A percentile compares a stretch with the other conserved stretches of the same genome.
Evolutionary conservation across 2,797 vertebrate genomes (phyloP).

Genomic region (Sylvia borin): DNA sequence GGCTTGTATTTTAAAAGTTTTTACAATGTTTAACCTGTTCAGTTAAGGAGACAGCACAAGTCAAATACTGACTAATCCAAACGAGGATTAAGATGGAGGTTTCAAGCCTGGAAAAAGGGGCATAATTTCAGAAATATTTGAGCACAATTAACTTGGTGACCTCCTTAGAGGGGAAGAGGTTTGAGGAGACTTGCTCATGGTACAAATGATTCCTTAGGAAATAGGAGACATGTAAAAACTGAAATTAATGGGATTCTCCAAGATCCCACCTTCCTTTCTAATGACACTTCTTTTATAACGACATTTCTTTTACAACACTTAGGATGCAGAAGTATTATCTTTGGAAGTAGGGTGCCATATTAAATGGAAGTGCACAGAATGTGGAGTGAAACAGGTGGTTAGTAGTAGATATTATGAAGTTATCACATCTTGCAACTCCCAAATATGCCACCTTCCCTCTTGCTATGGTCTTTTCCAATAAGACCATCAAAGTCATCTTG

Average conservation of each 20-base stretch:
- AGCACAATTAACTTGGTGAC: not conserved
- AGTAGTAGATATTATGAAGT: not conserved
- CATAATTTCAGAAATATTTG: not conserved
- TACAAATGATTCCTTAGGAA: not conserved
- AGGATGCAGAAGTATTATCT: not conserved
- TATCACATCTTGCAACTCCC: not conserved
- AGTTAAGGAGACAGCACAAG: not conserved
- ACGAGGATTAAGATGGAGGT: not conserved
- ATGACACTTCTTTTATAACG: not conserved
- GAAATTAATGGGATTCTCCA: not conserved
- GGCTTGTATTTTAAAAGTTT: not conserved
- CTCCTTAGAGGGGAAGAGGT: not conserved
- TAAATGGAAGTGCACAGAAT: not conserved
- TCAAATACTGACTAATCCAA: not conserved
- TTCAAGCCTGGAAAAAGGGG: not conserved
- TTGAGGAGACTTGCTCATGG: not conserved
- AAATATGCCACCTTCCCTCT: not conserved
- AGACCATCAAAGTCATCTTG: not conserved
- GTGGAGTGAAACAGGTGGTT: not conserved
- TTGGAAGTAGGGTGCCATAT: not conserved
- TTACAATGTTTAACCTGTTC: not conserved
- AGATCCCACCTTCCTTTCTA: not conserved
- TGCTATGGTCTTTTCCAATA: not conserved
- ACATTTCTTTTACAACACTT: not conserved
- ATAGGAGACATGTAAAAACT: not conserved